Conservation (phyloP, 1,140 invertebrate genomes). For the Micrasema minimum region DNA sequence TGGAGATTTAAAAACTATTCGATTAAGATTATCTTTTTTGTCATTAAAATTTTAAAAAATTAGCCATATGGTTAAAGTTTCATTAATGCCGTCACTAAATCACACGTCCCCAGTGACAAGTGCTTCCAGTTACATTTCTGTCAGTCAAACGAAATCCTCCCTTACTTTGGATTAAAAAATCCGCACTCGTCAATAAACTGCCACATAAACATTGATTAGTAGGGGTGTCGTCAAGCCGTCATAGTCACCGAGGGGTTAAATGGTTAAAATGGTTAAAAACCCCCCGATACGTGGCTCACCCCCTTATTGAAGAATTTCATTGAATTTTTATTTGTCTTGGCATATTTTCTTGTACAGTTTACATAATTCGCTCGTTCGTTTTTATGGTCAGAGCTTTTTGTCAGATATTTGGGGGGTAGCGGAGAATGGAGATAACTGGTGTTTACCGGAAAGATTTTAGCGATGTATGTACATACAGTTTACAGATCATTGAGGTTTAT, state of each 20-base stretch:
- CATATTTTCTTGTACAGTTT: constrained; percentile 53
- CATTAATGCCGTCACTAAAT: constrained; percentile 47
- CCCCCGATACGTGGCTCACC: constrained; percentile 21
- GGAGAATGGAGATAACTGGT: constrained; percentile 8
- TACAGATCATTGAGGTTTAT: too few relatives aligned
- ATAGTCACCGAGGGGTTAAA: constrained; percentile 2
- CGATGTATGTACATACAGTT: too few relatives aligned
- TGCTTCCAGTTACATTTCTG: constrained; percentile 36
- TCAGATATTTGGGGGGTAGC: constrained; percentile 25
- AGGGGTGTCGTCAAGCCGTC: constrained; percentile 30
- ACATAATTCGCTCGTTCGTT: constrained; percentile 52
- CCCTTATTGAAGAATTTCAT: constrained; percentile 51
- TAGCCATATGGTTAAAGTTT: constrained; percentile 45
- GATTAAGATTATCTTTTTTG: background rate
- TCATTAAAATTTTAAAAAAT: background rate
- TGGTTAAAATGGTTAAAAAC: background rate
- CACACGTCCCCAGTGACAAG: constrained; percentile 35
- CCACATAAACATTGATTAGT: constrained; percentile 54
- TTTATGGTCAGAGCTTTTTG: constrained; percentile 47
- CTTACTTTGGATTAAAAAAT: constrained; percentile 49
- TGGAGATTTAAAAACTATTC: too few relatives aligned
- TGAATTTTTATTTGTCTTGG: constrained; percentile 53
- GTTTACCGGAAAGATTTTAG: constrained; percentile 51
- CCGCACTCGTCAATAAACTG: constrained; percentile 45
- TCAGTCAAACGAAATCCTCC: constrained; percentile 43